Evolutionary conservation across 2,113 vertebrate genomes (phyloP).

Genomic region (Loxodonta africana): DNA sequence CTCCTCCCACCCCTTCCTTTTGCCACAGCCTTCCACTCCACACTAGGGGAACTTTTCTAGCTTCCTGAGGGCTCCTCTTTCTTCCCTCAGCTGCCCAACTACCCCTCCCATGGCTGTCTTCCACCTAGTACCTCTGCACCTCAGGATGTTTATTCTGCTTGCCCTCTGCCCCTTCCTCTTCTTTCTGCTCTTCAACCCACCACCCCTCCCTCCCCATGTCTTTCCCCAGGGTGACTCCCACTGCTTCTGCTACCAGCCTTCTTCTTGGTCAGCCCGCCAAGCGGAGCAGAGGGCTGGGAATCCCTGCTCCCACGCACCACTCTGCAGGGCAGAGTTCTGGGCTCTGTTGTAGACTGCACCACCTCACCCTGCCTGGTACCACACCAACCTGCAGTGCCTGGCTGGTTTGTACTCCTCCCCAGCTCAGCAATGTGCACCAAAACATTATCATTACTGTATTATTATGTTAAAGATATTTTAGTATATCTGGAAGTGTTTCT

Average conservation of each 20-base stretch:
- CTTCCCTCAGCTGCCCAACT: neutral
- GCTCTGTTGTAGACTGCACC: slow-evolving; percentile 68
- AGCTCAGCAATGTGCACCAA: neutral
- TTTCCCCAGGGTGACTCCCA: slow-evolving; percentile 60
- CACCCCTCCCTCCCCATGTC: slow-evolving; percentile 66
- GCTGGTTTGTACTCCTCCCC: slow-evolving; percentile 69
- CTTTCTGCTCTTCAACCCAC: slow-evolving; percentile 46
- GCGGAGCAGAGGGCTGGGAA: neutral
- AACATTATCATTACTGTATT: too few species aligned
- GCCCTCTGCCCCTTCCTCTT: slow-evolving; percentile 35
- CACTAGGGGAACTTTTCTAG: slow-evolving; percentile 76
- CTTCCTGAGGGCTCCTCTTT: neutral
- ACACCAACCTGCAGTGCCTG: slow-evolving; percentile 67
- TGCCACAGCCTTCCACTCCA: slow-evolving; percentile 68
- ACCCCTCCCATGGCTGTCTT: neutral
- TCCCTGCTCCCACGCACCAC: neutral
- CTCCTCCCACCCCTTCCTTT: slow-evolving; percentile 74
- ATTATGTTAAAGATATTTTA: too few species aligned
- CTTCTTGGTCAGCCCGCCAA: neutral
- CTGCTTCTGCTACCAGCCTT: slow-evolving; percentile 59
- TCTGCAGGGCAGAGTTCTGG: slow-evolving; percentile 72
- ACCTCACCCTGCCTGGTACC: slow-evolving; percentile 59
- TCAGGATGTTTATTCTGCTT: slow-evolving; percentile 80
- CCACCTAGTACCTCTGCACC: slow-evolving; percentile 52
- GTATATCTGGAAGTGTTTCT: too few species aligned